Evolutionary conservation across 2,888 invertebrate genomes (phyloP), one percentile per base, ranked within the genome.

Genomic region (Conchocele bisecta): DNA sequence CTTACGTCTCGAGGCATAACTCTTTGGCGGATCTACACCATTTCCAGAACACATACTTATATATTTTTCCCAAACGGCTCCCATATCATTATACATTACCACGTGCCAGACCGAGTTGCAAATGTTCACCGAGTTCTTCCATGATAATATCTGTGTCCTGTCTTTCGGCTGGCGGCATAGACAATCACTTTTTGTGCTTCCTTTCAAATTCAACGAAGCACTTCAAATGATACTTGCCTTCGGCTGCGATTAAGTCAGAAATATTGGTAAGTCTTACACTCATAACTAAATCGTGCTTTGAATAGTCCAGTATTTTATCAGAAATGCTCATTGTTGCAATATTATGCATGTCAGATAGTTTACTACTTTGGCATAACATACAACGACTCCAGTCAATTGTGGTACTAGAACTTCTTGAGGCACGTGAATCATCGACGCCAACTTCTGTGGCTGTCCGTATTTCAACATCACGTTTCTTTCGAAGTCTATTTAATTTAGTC

Each of bases 21-120:
- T 29, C 2, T 17, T 48, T 48, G 59, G 48, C n/a, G 48, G 22
- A 7, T 1, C 11, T 17, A 24, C 3, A 15, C 42, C 22, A n/a
- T 37, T 22, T 31, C 48, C 59, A 22, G 46, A 35, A 7, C 31
- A 33, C 28, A 46, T 59, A 2, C n/a, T 17, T n/a, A 11, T n/a
- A 20, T 59, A 59, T 22, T 24, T 59, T 4, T 24, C 35, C 59
- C 46, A 59, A 3, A 59, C 35, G n/a, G 20, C 37, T 9, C 24
- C 31, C 59, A 59, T 59, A 35, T 59, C 59, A 35, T 59, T n/a
- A 48, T 15, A 59, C 59, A 59, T 59, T 46, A 20, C 59, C 59
- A 26, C 31, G 59, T 6, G 59, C 46, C 22, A 59, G 37, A 17
- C 59, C 58, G 29, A 44, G 20, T 58, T 58, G 48, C 29, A 59